Base-by-base conservation (phyloP, 2,888 invertebrate species). In the Mesodorylaimus sp. region DNA sequence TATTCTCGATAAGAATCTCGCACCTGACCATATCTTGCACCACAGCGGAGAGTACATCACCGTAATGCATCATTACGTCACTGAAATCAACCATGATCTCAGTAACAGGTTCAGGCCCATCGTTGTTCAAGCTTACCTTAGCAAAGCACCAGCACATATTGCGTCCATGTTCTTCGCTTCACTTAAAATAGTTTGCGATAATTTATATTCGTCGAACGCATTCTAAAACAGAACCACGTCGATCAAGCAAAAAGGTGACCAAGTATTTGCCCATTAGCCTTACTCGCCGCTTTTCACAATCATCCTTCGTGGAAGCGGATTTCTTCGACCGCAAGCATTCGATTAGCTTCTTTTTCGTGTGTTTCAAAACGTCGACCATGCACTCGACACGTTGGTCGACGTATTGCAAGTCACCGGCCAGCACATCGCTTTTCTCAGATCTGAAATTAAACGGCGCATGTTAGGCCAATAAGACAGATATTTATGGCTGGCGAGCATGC, bases 21-120 rank as follows among this genome's bases (percentile, higher is more conserved):
- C 82, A 82, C 60, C 83, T 81, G 2, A 84, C 78, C 60, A 79
- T 79, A 67, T 85, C 82, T 63, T 79, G 78, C 44, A 85, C 86
- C 58, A 88, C 72, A 60, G 77, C 77, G 60, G 80, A 78, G 69
- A 81, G 77, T 56, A 79, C 76, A 66, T 76, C 75, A 51, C 74
- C 74, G 62, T 74, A 74, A 63, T 68, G 61, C 45, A 61, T 58
- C 47, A 70, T 64, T 47, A 70, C 62, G 48, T 58, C 59, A 28
- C 70, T 70, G 58, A 47, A 56, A 57, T 54, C 50, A n/a, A n/a
- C n/a, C n/a, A n/a, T n/a, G 38, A 41, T 50, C 50, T 45, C 50
- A 52, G 10, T 47, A 19, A 48, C 26, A 29, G 7, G 51, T 25
- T 54, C 49, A 13, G 52, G 38, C 28, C 27, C 16, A 28, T 23